phyloP scores from a whole-genome alignment of 1,140 invertebrate species.

The Drosophila repleta region DNA sequence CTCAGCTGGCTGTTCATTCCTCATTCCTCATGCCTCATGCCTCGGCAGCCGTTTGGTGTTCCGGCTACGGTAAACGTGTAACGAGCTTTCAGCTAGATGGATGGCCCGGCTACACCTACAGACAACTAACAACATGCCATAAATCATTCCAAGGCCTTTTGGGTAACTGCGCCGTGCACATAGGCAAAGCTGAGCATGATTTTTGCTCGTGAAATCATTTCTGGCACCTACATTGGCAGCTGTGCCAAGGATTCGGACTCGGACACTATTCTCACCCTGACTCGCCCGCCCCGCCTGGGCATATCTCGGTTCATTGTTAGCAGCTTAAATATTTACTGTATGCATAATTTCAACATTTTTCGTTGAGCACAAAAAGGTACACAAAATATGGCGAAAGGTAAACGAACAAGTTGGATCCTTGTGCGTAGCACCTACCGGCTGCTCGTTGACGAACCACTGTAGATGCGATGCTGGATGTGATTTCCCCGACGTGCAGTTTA shows the following conservation, averaged over 20 bases:
- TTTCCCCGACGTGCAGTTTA: conserved; percentile 93
- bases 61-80: conserved; percentile 70
- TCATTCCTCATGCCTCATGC: conserved; percentile 10
- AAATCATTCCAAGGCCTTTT: conserved; percentile 66
- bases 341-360: conserved; percentile 75
- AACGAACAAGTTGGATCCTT: conserved; percentile 27
- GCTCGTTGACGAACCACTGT: conserved; percentile 93
- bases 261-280: conserved; percentile 6
- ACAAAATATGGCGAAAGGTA: conserved; percentile 34
- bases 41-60: conserved; percentile 49
- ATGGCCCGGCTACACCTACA: conserved; percentile 57
- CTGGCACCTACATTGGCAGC: conserved; percentile 53
- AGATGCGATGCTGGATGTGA: conserved; percentile 91
- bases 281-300: not conserved
- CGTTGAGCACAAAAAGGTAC: conserved; percentile 15
- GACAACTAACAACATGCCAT: conserved; percentile 66
- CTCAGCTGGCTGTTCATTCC: conserved; percentile 16
- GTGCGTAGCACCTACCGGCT: conserved; percentile 86
- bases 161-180: conserved; percentile 4
- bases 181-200: conserved; percentile 58
- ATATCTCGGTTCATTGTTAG: conserved; percentile 50
- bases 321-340: conserved; percentile 79
- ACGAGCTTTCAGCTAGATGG: conserved; percentile 77
- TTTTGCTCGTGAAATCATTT: conserved; percentile 80
- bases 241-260: conserved; percentile 34